Conservation (phyloP, 2,797 vertebrate genomes). For the Podarcis siculus region DNA sequence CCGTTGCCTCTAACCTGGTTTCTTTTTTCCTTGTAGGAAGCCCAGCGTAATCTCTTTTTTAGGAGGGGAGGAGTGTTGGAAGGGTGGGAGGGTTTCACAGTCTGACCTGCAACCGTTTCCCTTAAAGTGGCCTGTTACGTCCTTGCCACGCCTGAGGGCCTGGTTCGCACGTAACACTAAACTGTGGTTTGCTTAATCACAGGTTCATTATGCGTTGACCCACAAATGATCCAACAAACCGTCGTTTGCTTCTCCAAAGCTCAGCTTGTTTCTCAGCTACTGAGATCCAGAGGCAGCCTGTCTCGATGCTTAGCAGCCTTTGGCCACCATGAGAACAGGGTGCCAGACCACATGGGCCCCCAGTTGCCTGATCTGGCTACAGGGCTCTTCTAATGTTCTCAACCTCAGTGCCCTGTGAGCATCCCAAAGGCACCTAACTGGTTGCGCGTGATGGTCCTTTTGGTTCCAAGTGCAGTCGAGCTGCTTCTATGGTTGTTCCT, state of each 20-base stretch:
- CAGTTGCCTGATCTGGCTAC: neutral
- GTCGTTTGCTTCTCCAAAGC: too few relatives aligned
- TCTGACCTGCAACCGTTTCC: too few relatives aligned
- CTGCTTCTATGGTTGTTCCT: too few relatives aligned
- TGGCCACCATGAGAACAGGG: neutral
- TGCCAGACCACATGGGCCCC: neutral
- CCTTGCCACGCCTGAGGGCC: neutral
- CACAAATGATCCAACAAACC: too few relatives aligned
- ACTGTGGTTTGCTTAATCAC: too few relatives aligned
- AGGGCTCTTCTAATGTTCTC: neutral
- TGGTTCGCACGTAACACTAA: neutral
- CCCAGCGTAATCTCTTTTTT: slow-evolving; percentile 14
- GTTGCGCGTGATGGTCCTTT: neutral
- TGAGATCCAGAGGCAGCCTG: neutral
- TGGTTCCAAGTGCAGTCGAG: neutral
- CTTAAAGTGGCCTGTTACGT: neutral
- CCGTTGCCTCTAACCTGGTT: neutral
- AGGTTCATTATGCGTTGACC: too few relatives aligned
- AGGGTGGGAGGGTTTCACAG: neutral
- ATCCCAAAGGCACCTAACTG: neutral
- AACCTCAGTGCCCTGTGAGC: neutral
- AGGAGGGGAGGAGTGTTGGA: neutral
- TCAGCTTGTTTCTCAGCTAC: too few relatives aligned
- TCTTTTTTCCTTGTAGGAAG: slow-evolving; percentile 36
- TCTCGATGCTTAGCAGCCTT: too few relatives aligned